phyloP scores from a whole-genome alignment of 2,113 vertebrate species.

The Urocolius indicus region DNA sequence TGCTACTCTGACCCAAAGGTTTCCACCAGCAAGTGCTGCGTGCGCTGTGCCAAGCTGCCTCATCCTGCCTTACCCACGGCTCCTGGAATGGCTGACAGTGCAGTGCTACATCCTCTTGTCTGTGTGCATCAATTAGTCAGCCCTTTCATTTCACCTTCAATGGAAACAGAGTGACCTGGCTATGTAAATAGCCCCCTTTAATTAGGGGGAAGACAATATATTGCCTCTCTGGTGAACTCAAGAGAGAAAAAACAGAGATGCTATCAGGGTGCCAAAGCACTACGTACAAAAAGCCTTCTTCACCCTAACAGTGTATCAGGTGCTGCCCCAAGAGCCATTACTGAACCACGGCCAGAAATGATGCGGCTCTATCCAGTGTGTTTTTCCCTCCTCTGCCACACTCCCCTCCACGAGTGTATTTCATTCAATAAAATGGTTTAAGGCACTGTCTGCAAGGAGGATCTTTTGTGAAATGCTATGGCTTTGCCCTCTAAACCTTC shows the following conservation, averaged over 20 bases:
- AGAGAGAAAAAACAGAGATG: background rate
- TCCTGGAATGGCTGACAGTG: slow-evolving; percentile 10
- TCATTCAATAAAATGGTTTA: slow-evolving; percentile 48
- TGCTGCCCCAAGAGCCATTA: slow-evolving; percentile 19
- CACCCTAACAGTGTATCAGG: background rate
- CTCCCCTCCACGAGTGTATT: background rate
- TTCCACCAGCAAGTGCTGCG: background rate
- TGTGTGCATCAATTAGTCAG: background rate
- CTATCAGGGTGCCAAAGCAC: slow-evolving; percentile 6
- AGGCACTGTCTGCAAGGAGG: background rate
- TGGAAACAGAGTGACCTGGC: slow-evolving; percentile 8
- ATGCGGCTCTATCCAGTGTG: background rate
- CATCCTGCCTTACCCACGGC: background rate
- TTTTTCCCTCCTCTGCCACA: background rate
- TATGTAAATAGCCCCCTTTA: slow-evolving; percentile 38
- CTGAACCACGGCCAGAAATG: slow-evolving; percentile 3
- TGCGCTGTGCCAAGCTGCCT: background rate
- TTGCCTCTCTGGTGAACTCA: background rate
- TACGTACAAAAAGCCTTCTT: background rate
- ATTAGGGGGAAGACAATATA: slow-evolving; percentile 27
- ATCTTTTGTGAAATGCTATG: slow-evolving; percentile 6
- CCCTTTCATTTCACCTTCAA: slow-evolving; percentile 34
- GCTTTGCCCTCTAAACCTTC: slow-evolving; percentile 3
- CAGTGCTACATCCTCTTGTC: background rate
- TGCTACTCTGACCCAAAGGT: background rate